A percentile compares a stretch with the other conserved stretches of the same genome.
These are phyloP conservation scores for Mactromeris polynyma DNA, from an alignment of 2,888 invertebrate genomes.

Conservation along the genomic window DNA sequence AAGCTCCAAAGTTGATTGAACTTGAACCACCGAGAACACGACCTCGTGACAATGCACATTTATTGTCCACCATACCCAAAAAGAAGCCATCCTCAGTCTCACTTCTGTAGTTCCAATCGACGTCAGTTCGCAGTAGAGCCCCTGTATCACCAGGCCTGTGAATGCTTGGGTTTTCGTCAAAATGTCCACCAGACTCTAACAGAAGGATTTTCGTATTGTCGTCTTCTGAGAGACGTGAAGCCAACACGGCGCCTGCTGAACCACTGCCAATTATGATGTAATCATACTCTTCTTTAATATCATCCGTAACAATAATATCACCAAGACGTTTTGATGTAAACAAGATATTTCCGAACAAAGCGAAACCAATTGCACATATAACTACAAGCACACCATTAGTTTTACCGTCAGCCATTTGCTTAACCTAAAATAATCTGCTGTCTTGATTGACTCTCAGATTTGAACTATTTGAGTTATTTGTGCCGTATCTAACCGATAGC, in stretches of 20 bases:
- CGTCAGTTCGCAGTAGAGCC: background rate
- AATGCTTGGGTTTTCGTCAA: slow-evolving; percentile 6
- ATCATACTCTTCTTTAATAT: slow-evolving; percentile 28
- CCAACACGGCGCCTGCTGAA: slow-evolving; percentile 33
- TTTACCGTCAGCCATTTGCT: background rate
- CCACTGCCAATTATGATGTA: slow-evolving; percentile 28
- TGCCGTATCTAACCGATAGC: no score
- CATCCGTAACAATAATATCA: background rate
- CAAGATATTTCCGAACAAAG: background rate
- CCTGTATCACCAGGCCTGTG: slow-evolving; percentile 3
- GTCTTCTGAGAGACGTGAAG: slow-evolving; percentile 28
- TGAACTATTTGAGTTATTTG: no score
- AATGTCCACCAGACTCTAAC: slow-evolving; percentile 32
- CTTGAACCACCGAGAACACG: slow-evolving; percentile 48
- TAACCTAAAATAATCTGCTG: no score
- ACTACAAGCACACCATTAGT: background rate
- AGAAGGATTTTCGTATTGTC: background rate
- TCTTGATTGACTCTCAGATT: no score
- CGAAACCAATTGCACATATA: background rate
- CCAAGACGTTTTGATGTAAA: background rate
- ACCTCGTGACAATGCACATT: slow-evolving; percentile 28
- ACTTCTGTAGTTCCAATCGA: slow-evolving; percentile 46
- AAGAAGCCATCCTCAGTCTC: slow-evolving; percentile 21
- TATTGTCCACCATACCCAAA: background rate
- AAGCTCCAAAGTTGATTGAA: slow-evolving; percentile 34